Conservation (phyloP, 92 coral and sea anemone genomes). For the Phenganax subtilis region DNA sequence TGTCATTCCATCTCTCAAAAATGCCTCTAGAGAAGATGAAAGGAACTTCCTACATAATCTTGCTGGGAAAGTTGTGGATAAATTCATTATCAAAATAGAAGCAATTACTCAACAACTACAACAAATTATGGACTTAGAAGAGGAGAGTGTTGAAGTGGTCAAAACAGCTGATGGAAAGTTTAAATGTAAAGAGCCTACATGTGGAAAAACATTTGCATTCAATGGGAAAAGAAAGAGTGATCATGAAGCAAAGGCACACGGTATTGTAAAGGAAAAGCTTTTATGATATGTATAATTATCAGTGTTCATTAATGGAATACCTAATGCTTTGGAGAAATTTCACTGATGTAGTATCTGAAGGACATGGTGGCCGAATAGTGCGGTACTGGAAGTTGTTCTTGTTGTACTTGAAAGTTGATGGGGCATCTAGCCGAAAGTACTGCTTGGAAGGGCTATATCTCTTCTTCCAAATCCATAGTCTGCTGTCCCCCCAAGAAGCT, state of each 20-base stretch:
- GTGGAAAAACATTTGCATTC: constrained; percentile 24
- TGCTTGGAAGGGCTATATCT: constrained; percentile 33
- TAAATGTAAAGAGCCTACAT: constrained; percentile 15
- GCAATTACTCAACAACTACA: background rate
- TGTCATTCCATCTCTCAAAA: background rate
- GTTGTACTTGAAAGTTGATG: constrained; percentile 29
- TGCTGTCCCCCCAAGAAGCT: constrained; percentile 6
- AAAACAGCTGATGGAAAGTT: constrained; percentile 31
- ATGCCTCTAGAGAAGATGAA: background rate
- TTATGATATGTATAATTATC: too few relatives aligned
- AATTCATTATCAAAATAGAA: background rate
- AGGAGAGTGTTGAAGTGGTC: background rate
- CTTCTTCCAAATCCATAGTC: constrained; percentile 10
- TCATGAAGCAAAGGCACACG: constrained; percentile 29
- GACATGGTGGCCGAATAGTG: constrained; percentile 19
- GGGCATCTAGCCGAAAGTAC: constrained; percentile 26
- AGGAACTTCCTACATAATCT: background rate
- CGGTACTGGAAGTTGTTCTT: constrained; percentile 29
- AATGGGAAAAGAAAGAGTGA: constrained; percentile 26
- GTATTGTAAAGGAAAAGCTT: background rate
- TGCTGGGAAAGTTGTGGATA: background rate
- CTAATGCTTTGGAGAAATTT: constrained; percentile 29
- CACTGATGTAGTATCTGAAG: constrained; percentile 24
- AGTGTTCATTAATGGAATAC: too few relatives aligned
- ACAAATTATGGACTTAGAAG: background rate